Conservation (phyloP, 2,888 invertebrate genomes). For the Hemaris fuciformis region DNA sequence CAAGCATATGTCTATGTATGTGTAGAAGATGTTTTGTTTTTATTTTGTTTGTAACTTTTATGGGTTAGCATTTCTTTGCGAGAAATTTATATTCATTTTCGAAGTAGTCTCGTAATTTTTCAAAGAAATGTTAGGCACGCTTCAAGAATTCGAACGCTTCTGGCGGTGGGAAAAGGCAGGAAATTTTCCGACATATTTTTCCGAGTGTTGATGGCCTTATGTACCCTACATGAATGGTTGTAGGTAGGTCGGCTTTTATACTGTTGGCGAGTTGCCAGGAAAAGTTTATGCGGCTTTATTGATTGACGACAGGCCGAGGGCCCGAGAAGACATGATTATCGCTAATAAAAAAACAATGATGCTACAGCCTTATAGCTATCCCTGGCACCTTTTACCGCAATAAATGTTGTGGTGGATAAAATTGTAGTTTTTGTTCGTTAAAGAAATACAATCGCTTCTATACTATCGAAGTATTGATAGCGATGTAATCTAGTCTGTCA, state of each 20-base stretch:
- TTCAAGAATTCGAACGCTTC: neutral
- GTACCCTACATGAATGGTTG: neutral
- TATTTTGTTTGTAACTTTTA: neutral
- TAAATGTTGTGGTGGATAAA: neutral
- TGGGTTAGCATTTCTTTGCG: neutral
- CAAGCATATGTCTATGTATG: neutral
- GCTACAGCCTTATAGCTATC: neutral
- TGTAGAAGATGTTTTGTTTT: neutral
- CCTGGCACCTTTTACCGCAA: neutral
- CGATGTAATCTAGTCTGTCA: too few relatives aligned
- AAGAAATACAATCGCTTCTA: too few relatives aligned
- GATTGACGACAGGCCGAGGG: slow-evolving; percentile 39
- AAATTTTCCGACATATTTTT: neutral
- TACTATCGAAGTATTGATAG: too few relatives aligned
- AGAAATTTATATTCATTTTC: neutral
- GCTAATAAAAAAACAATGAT: slow-evolving; percentile 6
- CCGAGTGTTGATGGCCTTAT: neutral
- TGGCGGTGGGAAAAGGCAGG: neutral
- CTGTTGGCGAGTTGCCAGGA: slow-evolving; percentile 40
- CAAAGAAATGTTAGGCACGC: neutral
- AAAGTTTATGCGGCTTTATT: slow-evolving; percentile 38
- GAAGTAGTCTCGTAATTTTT: neutral
- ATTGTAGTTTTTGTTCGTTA: too few relatives aligned
- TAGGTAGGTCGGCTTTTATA: slow-evolving; percentile 19
- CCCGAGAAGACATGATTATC: slow-evolving; percentile 19